Evolutionary conservation across 2,113 vertebrate genomes (phyloP), one percentile per base, ranked within the genome.

Genomic region (Copsychus sechellarum): DNA sequence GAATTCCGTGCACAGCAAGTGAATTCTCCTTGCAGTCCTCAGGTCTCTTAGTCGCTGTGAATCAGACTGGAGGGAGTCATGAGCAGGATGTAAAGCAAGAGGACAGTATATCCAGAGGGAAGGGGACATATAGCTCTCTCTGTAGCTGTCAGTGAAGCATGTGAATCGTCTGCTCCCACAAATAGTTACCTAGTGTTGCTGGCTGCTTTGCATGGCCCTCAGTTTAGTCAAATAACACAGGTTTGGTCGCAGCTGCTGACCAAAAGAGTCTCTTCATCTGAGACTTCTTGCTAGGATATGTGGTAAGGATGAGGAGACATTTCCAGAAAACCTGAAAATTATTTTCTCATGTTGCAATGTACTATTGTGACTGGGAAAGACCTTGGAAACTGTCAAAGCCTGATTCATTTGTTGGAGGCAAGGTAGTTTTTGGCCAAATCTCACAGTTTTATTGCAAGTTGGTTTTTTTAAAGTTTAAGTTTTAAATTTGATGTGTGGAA

Each of bases 401-500:
- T 0, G 2, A 10, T 20, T 24, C 5, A 70, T 64, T 7, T 42
- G 4, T 20, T 77, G 2, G 2, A 17, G 12, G 9, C 9, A 91
- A 51, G 17, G 9, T 24, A 45, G 12, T 53, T 40, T 79, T 62
- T 83, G 10, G 21, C 14, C 9, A 56, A 51, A 47, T 38, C 12
- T 50, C 24, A 58, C 1, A 1, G 23, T 60, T 60, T 88, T 47
- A 45, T 40, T 67, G 24, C 16, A 72, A 51, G 12, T 26, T 61
- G 14, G 0, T 18, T 33, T 90, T 86, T 43, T 11, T 0, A 33
- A 71, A 25, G 24, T 15, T 25, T 42, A 8, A 3, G 2, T 14
- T 80, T 40, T 4, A 15, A 42, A 62, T 64, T 20, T 50, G 33
- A 20, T 76, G 16, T 61, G 5, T 82, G 47, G 19, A 79, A 88